These are phyloP conservation scores for Urocolius indicus DNA, from an alignment of 2,113 vertebrate genomes.

Conservation along the genomic window DNA sequence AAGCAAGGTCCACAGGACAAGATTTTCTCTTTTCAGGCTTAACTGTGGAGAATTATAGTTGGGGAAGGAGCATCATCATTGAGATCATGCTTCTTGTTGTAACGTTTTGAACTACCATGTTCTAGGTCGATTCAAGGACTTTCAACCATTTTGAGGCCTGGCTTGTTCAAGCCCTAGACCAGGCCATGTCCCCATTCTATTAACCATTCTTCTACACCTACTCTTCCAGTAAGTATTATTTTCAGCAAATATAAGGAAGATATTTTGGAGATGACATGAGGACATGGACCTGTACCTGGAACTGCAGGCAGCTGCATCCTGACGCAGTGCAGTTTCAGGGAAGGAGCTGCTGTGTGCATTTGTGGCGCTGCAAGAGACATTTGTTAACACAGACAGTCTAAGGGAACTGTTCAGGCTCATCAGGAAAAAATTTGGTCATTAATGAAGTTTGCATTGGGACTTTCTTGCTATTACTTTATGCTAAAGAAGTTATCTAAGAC, in stretches of 20 bases:
- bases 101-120: too few relatives aligned
- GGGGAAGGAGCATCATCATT: not conserved
- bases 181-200: too few relatives aligned
- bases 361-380: fast-evolving
- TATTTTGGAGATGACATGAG: not conserved
- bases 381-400: not conserved
- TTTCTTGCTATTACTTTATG: not conserved
- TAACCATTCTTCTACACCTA: too few relatives aligned
- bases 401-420: not conserved
- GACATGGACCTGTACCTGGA: not conserved
- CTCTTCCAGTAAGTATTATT: not conserved
- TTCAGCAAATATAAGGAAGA: not conserved
- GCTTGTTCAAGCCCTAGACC: too few relatives aligned
- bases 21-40: not conserved
- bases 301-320: not conserved
- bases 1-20: not conserved
- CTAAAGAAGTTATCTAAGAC: not conserved
- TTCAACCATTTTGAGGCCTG: too few relatives aligned
- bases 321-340: not conserved
- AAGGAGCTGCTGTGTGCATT: not conserved
- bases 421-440: not conserved
- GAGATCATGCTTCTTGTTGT: too few relatives aligned
- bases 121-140: too few relatives aligned
- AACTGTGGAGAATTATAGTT: not conserved
- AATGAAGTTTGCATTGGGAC: not conserved